Evolutionary conservation across 2,888 invertebrate species (phyloP).

Genomic region (Parthenolecanium corni): DNA sequence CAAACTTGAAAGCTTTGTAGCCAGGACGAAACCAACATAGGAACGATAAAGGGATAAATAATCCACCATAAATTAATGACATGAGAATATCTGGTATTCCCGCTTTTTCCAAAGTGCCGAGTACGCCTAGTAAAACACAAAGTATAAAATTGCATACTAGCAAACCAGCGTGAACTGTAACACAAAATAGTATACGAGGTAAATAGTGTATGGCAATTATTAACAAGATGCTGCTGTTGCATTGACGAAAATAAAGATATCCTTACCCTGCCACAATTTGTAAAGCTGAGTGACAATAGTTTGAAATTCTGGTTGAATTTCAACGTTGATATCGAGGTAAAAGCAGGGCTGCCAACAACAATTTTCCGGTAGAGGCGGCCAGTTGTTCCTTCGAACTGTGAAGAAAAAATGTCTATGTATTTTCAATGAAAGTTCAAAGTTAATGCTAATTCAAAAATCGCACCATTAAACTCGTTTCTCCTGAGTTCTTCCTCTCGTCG

Average conservation of each 20-base stretch:
- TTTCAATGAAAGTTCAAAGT: conserved; percentile 1
- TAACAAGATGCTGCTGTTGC: neutral
- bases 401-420: conserved; percentile 30
- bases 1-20: conserved; percentile 87
- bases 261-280: conserved; percentile 95
- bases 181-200: conserved; percentile 39
- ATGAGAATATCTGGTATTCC: conserved; percentile 55
- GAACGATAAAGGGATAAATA: conserved; percentile 95
- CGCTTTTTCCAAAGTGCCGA: conserved; percentile 48
- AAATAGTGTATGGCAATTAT: neutral
- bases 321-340: conserved; percentile 97
- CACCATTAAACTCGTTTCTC: conserved; percentile 44
- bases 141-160: conserved; percentile 67
- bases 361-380: conserved; percentile 91
- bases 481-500: conserved; percentile 76
- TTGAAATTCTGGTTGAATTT: conserved; percentile 96
- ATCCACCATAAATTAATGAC: conserved; percentile 71
- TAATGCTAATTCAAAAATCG: conserved; percentile 25
- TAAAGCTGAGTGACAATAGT: conserved; percentile 88
- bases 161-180: conserved; percentile 82
- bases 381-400: conserved; percentile 74
- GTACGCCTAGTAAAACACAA: conserved; percentile 62
- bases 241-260: conserved; percentile 24
- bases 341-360: conserved; percentile 96
- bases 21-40: conserved; percentile 98